Evolutionary conservation across 2,888 invertebrate genomes (phyloP).

Genomic region (Leucoptera coffeella): DNA sequence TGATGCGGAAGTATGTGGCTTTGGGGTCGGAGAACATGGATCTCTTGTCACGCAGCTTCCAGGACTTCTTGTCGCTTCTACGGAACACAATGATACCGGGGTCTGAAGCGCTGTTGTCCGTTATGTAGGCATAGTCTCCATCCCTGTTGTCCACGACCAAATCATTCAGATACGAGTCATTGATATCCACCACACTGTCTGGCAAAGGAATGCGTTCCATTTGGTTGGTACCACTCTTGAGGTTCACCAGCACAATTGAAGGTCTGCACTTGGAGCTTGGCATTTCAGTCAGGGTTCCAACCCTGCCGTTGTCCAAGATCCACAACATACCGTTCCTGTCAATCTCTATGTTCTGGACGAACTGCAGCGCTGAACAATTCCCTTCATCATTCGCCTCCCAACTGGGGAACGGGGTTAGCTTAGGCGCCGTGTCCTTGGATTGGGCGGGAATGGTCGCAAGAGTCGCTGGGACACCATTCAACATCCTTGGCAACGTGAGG

Average conservation of each 20-base stretch:
- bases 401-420: conserved; percentile 62
- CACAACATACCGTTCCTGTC: conserved; percentile 65
- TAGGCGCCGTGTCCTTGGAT: conserved; percentile 47
- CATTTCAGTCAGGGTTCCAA: conserved; percentile 52
- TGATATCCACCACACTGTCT: conserved; percentile 46
- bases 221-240: conserved; percentile 51
- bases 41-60: conserved; percentile 61
- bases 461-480: conserved; percentile 65
- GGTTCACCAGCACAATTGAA: conserved; percentile 61
- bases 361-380: conserved; percentile 64
- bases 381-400: conserved; percentile 64
- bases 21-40: conserved; percentile 59
- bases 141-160: conserved; percentile 66
- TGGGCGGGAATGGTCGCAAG: conserved; percentile 52
- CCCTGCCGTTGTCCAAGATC: conserved; percentile 63
- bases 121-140: conserved; percentile 66
- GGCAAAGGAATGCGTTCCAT: conserved; percentile 59
- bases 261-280: conserved; percentile 58
- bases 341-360: conserved; percentile 69
- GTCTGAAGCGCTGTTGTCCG: conserved; percentile 61
- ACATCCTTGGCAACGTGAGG: conserved; percentile 64
- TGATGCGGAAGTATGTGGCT: conserved; percentile 55
- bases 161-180: conserved; percentile 62
- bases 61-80: conserved; percentile 55
- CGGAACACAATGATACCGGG: conserved; percentile 71